Conservation (phyloP, 2,113 vertebrate species). For the Oenanthe oenanthe region DNA sequence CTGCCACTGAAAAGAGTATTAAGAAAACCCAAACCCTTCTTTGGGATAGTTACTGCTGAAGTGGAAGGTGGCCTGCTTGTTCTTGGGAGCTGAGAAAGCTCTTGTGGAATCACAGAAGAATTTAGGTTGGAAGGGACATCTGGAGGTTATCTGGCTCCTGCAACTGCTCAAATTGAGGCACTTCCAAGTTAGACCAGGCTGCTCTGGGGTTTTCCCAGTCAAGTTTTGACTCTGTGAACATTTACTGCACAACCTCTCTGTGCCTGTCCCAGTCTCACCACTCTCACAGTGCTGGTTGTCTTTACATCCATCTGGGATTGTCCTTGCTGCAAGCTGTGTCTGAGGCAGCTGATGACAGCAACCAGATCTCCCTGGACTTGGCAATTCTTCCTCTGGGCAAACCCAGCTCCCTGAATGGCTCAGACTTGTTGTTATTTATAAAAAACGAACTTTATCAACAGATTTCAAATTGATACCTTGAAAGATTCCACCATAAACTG, state of each 20-base stretch:
- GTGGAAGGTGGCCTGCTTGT: background rate
- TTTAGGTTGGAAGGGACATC: background rate
- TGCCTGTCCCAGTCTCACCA: background rate
- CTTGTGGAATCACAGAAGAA: background rate
- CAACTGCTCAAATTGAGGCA: background rate
- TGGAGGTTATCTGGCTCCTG: background rate
- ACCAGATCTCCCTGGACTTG: background rate
- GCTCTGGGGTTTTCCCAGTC: background rate
- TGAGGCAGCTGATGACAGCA: background rate
- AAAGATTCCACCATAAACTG: constrained; percentile 99
- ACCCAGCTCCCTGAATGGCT: background rate
- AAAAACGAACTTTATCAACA: background rate
- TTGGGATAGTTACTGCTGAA: background rate
- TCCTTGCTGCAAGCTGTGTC: background rate
- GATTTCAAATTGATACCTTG: constrained; percentile 79
- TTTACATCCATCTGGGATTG: background rate
- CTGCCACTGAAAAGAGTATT: background rate
- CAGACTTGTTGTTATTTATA: background rate
- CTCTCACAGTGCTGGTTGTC: background rate
- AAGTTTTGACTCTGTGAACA: background rate
- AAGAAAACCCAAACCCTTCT: background rate
- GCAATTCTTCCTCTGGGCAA: background rate
- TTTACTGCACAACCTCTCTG: no score
- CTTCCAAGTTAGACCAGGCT: background rate
- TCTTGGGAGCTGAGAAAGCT: background rate